Conservation (phyloP, 2,888 invertebrate genomes). For the Cyaniris semiargus region DNA sequence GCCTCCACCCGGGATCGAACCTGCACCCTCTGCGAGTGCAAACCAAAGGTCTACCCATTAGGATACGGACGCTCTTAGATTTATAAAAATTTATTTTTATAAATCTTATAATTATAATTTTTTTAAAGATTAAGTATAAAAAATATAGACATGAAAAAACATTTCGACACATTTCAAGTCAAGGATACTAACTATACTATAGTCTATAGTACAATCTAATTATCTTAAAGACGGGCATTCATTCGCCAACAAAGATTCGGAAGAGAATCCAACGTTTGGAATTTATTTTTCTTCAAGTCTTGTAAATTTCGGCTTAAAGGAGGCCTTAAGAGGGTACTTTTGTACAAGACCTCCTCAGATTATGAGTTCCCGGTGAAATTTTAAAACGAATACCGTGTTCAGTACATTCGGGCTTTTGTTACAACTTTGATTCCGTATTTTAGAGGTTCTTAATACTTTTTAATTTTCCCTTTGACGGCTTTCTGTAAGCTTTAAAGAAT, state of each 20-base stretch:
- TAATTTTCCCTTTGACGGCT: background rate
- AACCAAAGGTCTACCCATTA: too few relatives aligned
- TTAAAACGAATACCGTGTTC: conserved; percentile 8
- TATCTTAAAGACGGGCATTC: conserved; percentile 9
- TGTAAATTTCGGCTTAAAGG: conserved; percentile 6
- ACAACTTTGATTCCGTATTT: background rate
- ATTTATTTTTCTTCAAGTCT: conserved; percentile 15
- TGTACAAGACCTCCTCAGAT: conserved; percentile 4
- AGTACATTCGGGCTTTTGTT: background rate
- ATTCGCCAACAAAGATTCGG: background rate
- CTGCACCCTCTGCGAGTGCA: too few relatives aligned
- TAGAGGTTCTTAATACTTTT: background rate
- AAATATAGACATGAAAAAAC: too few relatives aligned
- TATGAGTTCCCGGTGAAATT: conserved; percentile 1
- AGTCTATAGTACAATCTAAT: background rate
- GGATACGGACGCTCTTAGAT: too few relatives aligned
- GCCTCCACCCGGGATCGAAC: too few relatives aligned
- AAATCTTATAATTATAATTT: too few relatives aligned
- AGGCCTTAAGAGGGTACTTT: conserved; percentile 1
- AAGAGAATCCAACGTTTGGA: background rate
- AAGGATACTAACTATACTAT: too few relatives aligned
- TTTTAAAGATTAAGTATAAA: too few relatives aligned
- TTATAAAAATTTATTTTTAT: too few relatives aligned
- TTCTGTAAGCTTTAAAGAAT: background rate
- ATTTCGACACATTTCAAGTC: too few relatives aligned